Base-by-base conservation (phyloP, 1,140 invertebrate species). In the Drosophila nigrodunni region DNA sequence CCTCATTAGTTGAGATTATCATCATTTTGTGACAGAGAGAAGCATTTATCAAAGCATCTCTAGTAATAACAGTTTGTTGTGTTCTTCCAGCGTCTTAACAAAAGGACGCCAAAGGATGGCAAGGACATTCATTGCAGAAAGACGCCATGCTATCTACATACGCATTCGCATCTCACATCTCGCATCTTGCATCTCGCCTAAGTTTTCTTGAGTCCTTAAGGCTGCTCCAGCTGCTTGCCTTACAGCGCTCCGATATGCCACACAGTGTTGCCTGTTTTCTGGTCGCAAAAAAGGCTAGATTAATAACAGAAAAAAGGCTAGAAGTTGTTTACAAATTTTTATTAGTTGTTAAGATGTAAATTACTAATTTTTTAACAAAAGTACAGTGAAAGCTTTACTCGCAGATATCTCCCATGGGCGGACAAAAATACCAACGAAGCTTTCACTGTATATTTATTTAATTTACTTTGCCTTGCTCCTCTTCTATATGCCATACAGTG, bases 1-100 rank as follows among this genome's bases (percentile, higher is more conserved):
- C 73, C 77, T 76, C 77, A 80, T 80, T 80, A 80, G 77, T 80
- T 68, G 64, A 69, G 78, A 76, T 80, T 80, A 80, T 76, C 67
- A 76, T 80, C 73, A 68, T 68, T 80, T 64, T 52, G 65, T 30
- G 25, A 30, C 25, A 74, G 60, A 78, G 75, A 50, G 65, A 43
- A 59, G 59, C 64, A 78, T 78, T 74, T 64, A 80, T 74, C 77
- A 78, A 49, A 73, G 54, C 71, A 78, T 57, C 77, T 58, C 43
- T 35, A 34, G 70, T 44, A 66, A 74, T 43, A 67, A 74, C 71
- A 74, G 49, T 74, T 74, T 69, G 71, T 47, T 62, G 30, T 68
- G 46, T 68, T 68, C 65, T 21, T 25, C 10, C 25, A 30, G 25
- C 25, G 25, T 30, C 25, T 30, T 30, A 30, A 30, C 25, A 30